Evolutionary conservation across 2,888 invertebrate genomes (phyloP).

Genomic region (Xestia ashworthii): DNA sequence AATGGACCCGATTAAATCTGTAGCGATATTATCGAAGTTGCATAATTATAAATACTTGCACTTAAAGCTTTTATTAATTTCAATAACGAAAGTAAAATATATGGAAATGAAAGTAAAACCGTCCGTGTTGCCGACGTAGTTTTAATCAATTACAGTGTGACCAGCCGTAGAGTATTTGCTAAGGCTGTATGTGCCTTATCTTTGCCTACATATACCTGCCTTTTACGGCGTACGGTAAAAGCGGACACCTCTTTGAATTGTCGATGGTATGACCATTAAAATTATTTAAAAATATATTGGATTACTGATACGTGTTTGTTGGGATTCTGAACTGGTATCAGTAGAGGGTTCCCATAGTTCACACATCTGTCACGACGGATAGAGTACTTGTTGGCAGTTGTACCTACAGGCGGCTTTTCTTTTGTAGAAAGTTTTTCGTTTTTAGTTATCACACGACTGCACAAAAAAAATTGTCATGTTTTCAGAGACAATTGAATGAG

Average conservation of each 20-base stretch:
- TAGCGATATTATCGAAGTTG: constrained; percentile 55
- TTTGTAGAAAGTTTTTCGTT: not conserved
- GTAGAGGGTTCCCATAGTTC: constrained; percentile 29
- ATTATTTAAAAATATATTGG: constrained; percentile 40
- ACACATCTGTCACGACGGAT: not conserved
- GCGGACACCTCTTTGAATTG: constrained; percentile 51
- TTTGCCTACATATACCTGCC: constrained; percentile 47
- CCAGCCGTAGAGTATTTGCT: constrained; percentile 44
- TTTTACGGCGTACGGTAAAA: constrained; percentile 58
- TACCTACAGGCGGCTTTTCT: not conserved
- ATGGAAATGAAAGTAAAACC: constrained; percentile 61
- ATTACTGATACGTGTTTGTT: constrained; percentile 46
- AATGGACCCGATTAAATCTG: constrained; percentile 67
- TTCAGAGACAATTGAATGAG: not conserved
- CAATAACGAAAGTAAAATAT: constrained; percentile 61
- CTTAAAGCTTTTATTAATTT: constrained; percentile 41
- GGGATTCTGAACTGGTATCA: constrained; percentile 25
- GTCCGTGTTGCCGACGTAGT: constrained; percentile 34
- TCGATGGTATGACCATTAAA: constrained; percentile 45
- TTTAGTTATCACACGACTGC: not conserved
- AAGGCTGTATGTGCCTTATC: constrained; percentile 49
- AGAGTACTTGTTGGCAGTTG: not conserved
- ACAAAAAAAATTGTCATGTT: not conserved
- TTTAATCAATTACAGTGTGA: constrained; percentile 61
- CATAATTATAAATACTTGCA: constrained; percentile 46